Evolutionary conservation across 1,140 invertebrate species (phyloP).

Genomic region (Saccostrea echinata): DNA sequence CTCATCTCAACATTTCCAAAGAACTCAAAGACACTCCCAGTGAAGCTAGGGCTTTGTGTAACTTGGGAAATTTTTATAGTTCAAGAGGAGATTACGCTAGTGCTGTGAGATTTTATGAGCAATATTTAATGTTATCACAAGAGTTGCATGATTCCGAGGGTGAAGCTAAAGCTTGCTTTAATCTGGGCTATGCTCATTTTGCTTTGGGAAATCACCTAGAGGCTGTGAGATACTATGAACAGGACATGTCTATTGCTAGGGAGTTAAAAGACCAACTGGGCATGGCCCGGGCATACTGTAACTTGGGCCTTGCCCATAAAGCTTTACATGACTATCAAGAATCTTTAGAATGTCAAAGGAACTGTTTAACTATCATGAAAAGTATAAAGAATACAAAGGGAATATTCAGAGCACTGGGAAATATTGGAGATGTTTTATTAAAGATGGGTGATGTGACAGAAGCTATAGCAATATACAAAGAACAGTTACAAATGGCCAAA

Average conservation of each 20-base stretch:
- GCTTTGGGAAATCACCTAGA: slow-evolving; percentile 95
- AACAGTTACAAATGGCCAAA: slow-evolving; percentile 92
- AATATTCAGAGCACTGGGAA: slow-evolving; percentile 93
- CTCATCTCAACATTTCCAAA: slow-evolving; percentile 88
- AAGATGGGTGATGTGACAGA: slow-evolving; percentile 89
- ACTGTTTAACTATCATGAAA: slow-evolving; percentile 89
- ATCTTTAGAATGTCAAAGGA: slow-evolving; percentile 92
- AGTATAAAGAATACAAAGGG: slow-evolving; percentile 88
- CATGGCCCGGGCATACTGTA: slow-evolving; percentile 94
- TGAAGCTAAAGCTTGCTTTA: slow-evolving; percentile 98
- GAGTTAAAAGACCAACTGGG: slow-evolving; percentile 95
- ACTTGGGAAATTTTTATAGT: slow-evolving; percentile 95
- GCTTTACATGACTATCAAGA: slow-evolving; percentile 91
- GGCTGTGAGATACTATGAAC: slow-evolving; percentile 96
- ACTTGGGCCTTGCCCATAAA: slow-evolving; percentile 93
- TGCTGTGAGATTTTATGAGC: slow-evolving; percentile 96
- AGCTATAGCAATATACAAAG: slow-evolving; percentile 94
- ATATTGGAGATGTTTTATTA: slow-evolving; percentile 90
- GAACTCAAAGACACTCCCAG: slow-evolving; percentile 96
- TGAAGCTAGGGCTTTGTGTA: slow-evolving; percentile 95
- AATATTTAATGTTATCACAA: slow-evolving; percentile 96
- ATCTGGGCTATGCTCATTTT: slow-evolving; percentile 96
- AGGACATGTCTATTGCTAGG: slow-evolving; percentile 95
- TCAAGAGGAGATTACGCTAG: slow-evolving; percentile 93
- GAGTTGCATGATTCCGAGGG: slow-evolving; percentile 95